phyloP scores from a whole-genome alignment of 2,888 invertebrate genomes.

The Junonia oenone region DNA sequence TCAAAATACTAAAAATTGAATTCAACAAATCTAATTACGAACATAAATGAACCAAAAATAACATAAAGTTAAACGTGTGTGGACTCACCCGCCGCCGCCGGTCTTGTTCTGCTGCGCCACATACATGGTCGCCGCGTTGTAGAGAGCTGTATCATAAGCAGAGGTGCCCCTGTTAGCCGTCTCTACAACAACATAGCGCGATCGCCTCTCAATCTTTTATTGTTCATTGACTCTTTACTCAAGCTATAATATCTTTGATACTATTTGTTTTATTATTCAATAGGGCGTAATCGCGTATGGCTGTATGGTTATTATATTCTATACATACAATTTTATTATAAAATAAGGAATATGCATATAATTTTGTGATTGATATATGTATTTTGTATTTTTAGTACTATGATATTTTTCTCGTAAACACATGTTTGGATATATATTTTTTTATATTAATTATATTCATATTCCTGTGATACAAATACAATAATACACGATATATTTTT shows the following conservation, averaged over 20 bases:
- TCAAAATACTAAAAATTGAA: not conserved
- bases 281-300: conserved; percentile 19
- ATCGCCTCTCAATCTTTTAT: conserved; percentile 27
- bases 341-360: not conserved
- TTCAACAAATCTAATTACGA: not conserved
- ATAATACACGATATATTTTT: too few relatives aligned
- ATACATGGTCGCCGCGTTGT: conserved; percentile 96
- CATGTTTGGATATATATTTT: too few relatives aligned
- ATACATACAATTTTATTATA: not conserved
- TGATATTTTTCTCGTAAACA: too few relatives aligned
- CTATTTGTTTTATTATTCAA: not conserved
- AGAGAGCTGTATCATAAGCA: conserved; percentile 96
- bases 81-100: conserved; percentile 63
- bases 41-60: not conserved
- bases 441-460: too few relatives aligned
- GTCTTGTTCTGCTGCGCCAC: conserved; percentile 88
- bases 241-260: conserved; percentile 10
- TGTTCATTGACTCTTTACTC: conserved; percentile 10
- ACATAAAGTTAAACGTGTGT: too few relatives aligned
- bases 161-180: conserved; percentile 85
- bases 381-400: too few relatives aligned
- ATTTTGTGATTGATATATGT: too few relatives aligned
- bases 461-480: too few relatives aligned
- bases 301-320: not conserved
- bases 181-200: conserved; percentile 47